These are phyloP conservation scores for Maniola jurtina DNA, from an alignment of 1,140 invertebrate species.

Conservation along the genomic window DNA sequence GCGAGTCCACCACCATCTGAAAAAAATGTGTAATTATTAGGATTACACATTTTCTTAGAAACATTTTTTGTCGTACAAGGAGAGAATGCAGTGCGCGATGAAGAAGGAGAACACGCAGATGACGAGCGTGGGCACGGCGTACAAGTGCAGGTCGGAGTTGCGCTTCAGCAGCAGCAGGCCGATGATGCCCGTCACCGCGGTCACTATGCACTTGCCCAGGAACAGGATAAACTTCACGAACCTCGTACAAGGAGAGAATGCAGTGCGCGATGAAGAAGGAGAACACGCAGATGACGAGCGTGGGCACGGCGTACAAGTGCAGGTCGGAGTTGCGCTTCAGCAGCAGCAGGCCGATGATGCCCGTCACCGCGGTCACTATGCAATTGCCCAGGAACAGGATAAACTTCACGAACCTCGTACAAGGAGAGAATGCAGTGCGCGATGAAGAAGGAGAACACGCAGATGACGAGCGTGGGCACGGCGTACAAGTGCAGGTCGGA, in stretches of 20 bases:
- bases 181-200: slow-evolving; percentile 84
- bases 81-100: slow-evolving; percentile 94
- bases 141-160: slow-evolving; percentile 86
- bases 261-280: slow-evolving; percentile 96
- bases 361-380: slow-evolving; percentile 89
- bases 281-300: slow-evolving; percentile 93
- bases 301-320: slow-evolving; percentile 91
- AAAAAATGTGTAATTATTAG: no score
- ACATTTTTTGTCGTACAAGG: slow-evolving; percentile 97
- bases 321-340: slow-evolving; percentile 85
- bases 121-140: slow-evolving; percentile 91
- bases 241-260: slow-evolving; percentile 96
- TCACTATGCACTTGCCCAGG: slow-evolving; percentile 94
- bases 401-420: slow-evolving; percentile 93
- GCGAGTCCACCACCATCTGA: slow-evolving; percentile 96
- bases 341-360: slow-evolving; percentile 84
- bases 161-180: slow-evolving; percentile 87
- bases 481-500: slow-evolving; percentile 88
- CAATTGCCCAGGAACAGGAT: slow-evolving; percentile 96
- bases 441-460: slow-evolving; percentile 94
- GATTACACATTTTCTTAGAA: no score
- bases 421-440: slow-evolving; percentile 95
- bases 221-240: slow-evolving; percentile 93
- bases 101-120: slow-evolving; percentile 96
- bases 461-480: slow-evolving; percentile 91